Evolutionary conservation across 2,113 vertebrate genomes (phyloP).

Genomic region (Bufo bufo): DNA sequence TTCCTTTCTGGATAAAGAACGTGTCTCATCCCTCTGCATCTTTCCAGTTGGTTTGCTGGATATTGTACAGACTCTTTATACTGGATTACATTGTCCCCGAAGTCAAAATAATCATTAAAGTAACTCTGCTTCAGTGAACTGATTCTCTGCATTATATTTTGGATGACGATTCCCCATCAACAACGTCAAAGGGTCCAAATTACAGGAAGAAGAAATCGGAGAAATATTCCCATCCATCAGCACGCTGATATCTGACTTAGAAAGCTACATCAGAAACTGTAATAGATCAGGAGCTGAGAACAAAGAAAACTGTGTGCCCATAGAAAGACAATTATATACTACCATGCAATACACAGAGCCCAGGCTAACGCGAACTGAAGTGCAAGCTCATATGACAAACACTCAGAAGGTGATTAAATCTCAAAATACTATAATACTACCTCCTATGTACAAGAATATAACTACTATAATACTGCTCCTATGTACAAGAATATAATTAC

Average conservation of each 20-base stretch:
- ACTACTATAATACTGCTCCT: too few relatives aligned
- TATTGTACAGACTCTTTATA: neutral
- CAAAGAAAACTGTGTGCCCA: too few relatives aligned
- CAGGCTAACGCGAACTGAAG: too few relatives aligned
- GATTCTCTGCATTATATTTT: conserved; percentile 13
- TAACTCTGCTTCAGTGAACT: neutral
- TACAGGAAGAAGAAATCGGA: neutral
- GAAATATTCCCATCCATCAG: neutral
- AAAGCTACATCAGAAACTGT: too few relatives aligned
- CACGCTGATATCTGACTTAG: neutral
- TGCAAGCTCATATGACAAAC: neutral
- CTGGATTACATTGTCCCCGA: neutral
- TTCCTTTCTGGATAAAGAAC: neutral
- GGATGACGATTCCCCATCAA: conserved; percentile 1
- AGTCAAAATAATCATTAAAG: neutral
- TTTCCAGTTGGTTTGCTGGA: neutral
- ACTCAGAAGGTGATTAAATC: too few relatives aligned
- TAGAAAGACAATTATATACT: too few relatives aligned
- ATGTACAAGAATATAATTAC: too few relatives aligned
- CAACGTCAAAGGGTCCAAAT: conserved; percentile 15
- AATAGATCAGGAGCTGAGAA: neutral
- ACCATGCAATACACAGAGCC: too few relatives aligned
- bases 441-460: too few relatives aligned
- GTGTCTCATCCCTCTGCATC: neutral
- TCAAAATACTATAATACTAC: too few relatives aligned